Evolutionary conservation across 2,888 invertebrate species (phyloP).

Genomic region (Deilephila porcellus): DNA sequence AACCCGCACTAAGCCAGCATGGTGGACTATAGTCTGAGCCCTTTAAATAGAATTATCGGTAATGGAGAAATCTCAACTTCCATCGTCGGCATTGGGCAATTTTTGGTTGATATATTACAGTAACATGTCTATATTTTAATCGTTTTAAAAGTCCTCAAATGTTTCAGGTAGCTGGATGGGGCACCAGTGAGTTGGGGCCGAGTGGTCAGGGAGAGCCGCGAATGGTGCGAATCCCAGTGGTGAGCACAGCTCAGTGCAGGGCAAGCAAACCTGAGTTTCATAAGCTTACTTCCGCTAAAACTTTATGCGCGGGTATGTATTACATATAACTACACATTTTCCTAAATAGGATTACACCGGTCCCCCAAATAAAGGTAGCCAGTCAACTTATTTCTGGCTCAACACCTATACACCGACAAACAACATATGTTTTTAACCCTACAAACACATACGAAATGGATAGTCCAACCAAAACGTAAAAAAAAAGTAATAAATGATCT

Average conservation of each 20-base stretch:
- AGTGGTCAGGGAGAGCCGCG: conserved; percentile 79
- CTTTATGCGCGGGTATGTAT: conserved; percentile 85
- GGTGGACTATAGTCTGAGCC: no score
- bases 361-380: no score
- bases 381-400: no score
- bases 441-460: neutral
- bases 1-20: no score
- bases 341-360: no score
- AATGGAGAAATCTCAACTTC: no score
- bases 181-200: conserved; percentile 75
- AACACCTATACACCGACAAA: neutral
- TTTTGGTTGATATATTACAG: no score
- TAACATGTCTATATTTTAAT: no score
- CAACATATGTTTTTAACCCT: neutral
- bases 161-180: conserved; percentile 85
- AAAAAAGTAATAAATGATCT: neutral
- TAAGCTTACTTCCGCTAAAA: conserved; percentile 78
- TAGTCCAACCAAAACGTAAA: neutral
- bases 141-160: neutral
- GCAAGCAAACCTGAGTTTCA: conserved; percentile 80
- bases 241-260: conserved; percentile 83
- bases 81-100: no score
- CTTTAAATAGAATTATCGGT: no score
- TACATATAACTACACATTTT: neutral
- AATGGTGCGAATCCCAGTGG: conserved; percentile 81